Evolutionary conservation across 2,113 vertebrate species (phyloP).

Genomic region (Lepisosteus osseus): DNA sequence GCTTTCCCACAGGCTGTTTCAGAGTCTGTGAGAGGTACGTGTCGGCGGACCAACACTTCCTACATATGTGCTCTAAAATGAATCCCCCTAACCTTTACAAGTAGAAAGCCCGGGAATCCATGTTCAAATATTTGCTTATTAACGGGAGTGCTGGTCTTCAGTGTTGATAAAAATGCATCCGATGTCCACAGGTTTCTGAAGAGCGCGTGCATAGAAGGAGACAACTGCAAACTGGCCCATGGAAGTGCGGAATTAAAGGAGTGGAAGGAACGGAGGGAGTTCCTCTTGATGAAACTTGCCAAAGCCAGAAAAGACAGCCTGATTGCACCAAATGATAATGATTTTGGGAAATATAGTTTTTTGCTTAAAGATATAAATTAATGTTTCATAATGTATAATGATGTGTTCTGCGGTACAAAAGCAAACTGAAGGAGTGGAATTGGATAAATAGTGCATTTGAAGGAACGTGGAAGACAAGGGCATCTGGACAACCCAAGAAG

Average conservation of each 20-base stretch:
- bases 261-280: constrained; percentile 88
- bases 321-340: constrained; percentile 96
- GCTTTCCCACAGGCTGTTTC: constrained; percentile 91
- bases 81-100: too few relatives aligned
- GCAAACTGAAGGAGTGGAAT: constrained; percentile 38
- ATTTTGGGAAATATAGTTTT: constrained; percentile 99
- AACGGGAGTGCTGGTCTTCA: too few relatives aligned
- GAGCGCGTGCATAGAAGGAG: constrained; percentile 81
- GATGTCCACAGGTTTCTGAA: constrained; percentile 72
- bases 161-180: not conserved
- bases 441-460: constrained; percentile 13
- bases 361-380: constrained; percentile 98
- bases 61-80: not conserved
- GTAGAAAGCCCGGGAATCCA: not conserved
- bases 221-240: constrained; percentile 87
- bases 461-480: too few relatives aligned
- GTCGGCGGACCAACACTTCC: too few relatives aligned
- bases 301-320: constrained; percentile 96
- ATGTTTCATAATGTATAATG: constrained; percentile 40
- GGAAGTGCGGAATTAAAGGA: constrained; percentile 88
- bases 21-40: constrained; percentile 88
- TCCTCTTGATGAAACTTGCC: constrained; percentile 92
- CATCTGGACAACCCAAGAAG: too few relatives aligned
- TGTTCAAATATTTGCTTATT: not conserved
- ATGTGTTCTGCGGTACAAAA: constrained; percentile 31